Evolutionary conservation across 2,888 invertebrate species (phyloP), one percentile per base, ranked within the genome.

Genomic region (Xanthia icteritia): DNA sequence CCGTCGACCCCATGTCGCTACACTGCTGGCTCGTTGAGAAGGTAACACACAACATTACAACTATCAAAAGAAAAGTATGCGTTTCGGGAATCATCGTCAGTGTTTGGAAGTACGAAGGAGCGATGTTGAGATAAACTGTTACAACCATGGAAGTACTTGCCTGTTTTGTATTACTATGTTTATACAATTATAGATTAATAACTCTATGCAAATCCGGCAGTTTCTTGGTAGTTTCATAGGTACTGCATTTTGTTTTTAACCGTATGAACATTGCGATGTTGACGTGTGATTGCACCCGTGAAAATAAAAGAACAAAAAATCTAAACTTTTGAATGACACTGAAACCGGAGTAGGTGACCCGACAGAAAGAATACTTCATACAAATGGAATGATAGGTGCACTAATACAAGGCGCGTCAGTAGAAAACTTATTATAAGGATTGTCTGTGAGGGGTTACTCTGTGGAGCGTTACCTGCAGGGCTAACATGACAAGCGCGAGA

Each of bases 21-120:
- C 96, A 97, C 89, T 97, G 97, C 89, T 97, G 97, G 94, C 97
- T 98, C 69, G 97, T 98, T 63, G 98, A 98, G 81, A 95, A 95
- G 77, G 81, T 81, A 39, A 31, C 48, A 20, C 60, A 8, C n/a
- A 5, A 56, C n/a, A 56, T 27, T 56, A 56, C n/a, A 27, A 5
- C n/a, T 56, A n/a, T 13, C n/a, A n/a, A 56, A 54, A 54, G 11
- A 13, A n/a, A n/a, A 56, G n/a, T 56, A n/a, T 56, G 54, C n/a
- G n/a, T 4, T 56, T 56, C n/a, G 23, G n/a, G n/a, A 56, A 56
- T n/a, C 56, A n/a, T 56, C 11, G 56, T 56, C n/a, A 11, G 11
- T 13, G n/a, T 13, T 56, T n/a, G 56, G n/a, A 56, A 11, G 5
- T 56, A n/a, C 13, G 56, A n/a, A 56, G 1, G 11, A 11, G 56